phyloP scores from a whole-genome alignment of 35 echinoderm and acorn worm species.

The Strongylocentrotus purpuratus region DNA sequence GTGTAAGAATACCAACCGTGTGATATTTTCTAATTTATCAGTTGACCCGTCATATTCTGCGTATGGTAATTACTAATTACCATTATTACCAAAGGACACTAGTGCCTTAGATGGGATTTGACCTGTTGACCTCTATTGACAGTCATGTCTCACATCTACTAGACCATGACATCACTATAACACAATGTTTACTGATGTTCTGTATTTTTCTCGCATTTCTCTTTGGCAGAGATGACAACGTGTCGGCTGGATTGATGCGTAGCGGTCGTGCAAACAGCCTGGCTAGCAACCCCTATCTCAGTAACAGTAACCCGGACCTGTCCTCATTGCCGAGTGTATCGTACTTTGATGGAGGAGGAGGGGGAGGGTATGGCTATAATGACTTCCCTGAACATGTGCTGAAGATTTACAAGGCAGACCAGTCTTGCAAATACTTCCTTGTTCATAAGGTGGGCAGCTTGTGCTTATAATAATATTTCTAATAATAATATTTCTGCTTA shows the following conservation, averaged over 20 bases:
- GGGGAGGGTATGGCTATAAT: conserved; percentile 51
- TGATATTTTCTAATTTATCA: too few species aligned
- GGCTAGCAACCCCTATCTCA: conserved; percentile 79
- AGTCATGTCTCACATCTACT: too few species aligned
- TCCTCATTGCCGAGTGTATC: conserved; percentile 59
- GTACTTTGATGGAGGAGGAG: conserved; percentile 49
- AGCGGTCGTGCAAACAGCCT: conserved; percentile 69
- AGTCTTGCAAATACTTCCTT: conserved; percentile 98
- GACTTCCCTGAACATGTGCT: conserved; percentile 91
- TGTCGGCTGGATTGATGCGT: conserved; percentile 60
- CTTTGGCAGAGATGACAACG: conserved; percentile 69
- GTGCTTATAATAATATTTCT: too few species aligned
- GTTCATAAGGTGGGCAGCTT: conserved; percentile 84
- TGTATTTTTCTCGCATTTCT: background rate
- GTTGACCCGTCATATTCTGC: too few species aligned
- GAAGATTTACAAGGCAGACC: conserved; percentile 93
- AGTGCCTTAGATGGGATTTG: too few species aligned
- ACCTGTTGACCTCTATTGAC: too few species aligned
- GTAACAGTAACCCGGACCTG: conserved; percentile 98
- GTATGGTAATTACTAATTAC: too few species aligned
- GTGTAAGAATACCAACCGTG: too few species aligned
- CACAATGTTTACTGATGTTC: too few species aligned
- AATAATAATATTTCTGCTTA: too few species aligned
- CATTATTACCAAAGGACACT: too few species aligned
- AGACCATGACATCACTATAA: too few species aligned